Evolutionary conservation across 2,113 vertebrate species (phyloP).

Genomic region (Zapornia atra): DNA sequence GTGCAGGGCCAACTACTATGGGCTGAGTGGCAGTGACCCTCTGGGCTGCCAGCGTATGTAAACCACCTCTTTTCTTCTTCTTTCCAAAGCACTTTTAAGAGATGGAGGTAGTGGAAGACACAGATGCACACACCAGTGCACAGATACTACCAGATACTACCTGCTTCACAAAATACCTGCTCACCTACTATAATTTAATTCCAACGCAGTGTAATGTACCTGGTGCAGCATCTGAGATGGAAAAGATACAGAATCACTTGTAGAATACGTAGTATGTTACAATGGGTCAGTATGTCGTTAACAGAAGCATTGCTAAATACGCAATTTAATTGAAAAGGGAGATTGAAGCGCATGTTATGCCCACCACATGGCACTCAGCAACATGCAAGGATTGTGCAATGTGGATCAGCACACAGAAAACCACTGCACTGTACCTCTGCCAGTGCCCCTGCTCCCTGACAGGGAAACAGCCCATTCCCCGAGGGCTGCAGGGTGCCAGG

Average conservation of each 20-base stretch:
- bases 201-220: background rate
- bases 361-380: background rate
- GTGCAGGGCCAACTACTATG: slow-evolving; percentile 80
- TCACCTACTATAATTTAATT: background rate
- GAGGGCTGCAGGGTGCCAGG: background rate
- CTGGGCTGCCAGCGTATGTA: slow-evolving; percentile 82
- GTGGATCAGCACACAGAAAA: background rate
- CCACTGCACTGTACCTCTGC: background rate
- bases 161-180: background rate
- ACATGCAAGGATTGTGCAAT: background rate
- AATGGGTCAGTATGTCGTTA: background rate
- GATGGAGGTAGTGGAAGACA: background rate
- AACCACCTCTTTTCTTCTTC: background rate
- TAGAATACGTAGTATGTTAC: background rate
- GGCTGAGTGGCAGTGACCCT: slow-evolving; percentile 72
- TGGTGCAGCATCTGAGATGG: background rate
- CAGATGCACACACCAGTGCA: background rate
- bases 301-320: background rate
- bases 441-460: background rate
- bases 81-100: background rate
- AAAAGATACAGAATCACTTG: background rate
- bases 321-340: background rate
- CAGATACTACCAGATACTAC: background rate
- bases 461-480: background rate
- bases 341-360: background rate